These are phyloP conservation scores for Pempheris klunzingeri DNA, from an alignment of 2,797 vertebrate genomes.

Conservation along the genomic window DNA sequence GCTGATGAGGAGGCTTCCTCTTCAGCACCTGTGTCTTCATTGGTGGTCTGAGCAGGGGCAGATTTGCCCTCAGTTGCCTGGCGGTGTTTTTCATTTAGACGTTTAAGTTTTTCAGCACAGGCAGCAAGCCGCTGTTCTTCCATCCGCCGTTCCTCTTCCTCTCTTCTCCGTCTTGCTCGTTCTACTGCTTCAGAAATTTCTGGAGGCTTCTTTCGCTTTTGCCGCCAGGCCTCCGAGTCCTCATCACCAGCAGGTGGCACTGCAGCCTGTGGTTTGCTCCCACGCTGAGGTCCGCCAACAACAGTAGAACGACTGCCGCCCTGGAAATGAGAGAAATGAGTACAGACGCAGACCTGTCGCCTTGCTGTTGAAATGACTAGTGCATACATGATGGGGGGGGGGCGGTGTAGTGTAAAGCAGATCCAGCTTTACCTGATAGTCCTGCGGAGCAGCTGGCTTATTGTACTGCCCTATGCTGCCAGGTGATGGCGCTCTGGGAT, in stretches of 20 bases:
- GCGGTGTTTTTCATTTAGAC: slow-evolving; percentile 94
- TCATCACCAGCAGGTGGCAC: slow-evolving; percentile 87
- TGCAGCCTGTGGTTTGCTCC: slow-evolving; percentile 79
- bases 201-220: slow-evolving; percentile 93
- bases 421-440: slow-evolving; percentile 87
- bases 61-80: slow-evolving; percentile 72
- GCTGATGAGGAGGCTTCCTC: slow-evolving; percentile 59
- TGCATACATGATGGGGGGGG: neutral
- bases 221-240: slow-evolving; percentile 95
- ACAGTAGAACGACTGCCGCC: slow-evolving; percentile 67
- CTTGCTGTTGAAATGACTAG: neutral
- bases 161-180: slow-evolving; percentile 93
- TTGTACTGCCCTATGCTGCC: slow-evolving; percentile 81
- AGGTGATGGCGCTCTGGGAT: slow-evolving; percentile 86
- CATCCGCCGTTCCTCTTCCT: slow-evolving; percentile 96
- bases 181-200: slow-evolving; percentile 96
- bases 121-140: slow-evolving; percentile 97
- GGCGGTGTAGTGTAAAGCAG: neutral
- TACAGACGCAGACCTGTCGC: neutral
- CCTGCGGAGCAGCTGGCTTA: slow-evolving; percentile 86
- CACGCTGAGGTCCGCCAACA: slow-evolving; percentile 80
- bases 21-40: slow-evolving; percentile 53
- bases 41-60: slow-evolving; percentile 49
- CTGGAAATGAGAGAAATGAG: slow-evolving; percentile 43
- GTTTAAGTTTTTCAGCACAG: slow-evolving; percentile 97